Evolutionary conservation across 1,140 invertebrate genomes (phyloP).

Genomic region (Neodiprion pinetum): DNA sequence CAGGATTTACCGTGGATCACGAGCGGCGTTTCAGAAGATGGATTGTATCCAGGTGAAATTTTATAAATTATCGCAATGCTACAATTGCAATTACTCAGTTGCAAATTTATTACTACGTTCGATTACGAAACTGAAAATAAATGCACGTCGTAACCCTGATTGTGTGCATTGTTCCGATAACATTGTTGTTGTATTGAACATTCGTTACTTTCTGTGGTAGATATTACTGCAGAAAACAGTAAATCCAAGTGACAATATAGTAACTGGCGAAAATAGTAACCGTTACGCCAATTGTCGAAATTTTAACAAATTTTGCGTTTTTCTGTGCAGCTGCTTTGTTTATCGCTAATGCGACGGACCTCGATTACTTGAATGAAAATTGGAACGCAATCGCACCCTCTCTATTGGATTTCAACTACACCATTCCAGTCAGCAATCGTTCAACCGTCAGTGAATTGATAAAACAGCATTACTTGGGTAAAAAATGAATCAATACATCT

Average conservation of each 20-base stretch:
- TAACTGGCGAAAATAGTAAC: too few relatives aligned
- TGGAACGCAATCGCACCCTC: conserved; percentile 62
- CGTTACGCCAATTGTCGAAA: conserved; percentile 4
- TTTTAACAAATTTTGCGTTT: not conserved
- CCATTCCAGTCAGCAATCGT: conserved; percentile 50
- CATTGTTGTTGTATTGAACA: too few relatives aligned
- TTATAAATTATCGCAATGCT: conserved; percentile 32
- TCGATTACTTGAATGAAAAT: conserved; percentile 56
- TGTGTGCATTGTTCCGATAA: too few relatives aligned
- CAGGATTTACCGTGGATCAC: conserved; percentile 63
- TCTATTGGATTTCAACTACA: conserved; percentile 64
- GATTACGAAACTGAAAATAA: too few relatives aligned
- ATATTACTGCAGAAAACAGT: too few relatives aligned
- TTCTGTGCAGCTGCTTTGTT: conserved; percentile 35
- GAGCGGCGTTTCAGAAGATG: conserved; percentile 61
- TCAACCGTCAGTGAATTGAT: conserved; percentile 54
- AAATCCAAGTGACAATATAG: too few relatives aligned
- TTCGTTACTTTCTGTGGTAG: too few relatives aligned
- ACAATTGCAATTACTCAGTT: too few relatives aligned
- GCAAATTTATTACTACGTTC: too few relatives aligned
- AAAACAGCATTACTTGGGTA: conserved; percentile 58
- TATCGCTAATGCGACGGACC: conserved; percentile 42
- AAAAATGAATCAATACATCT: too few relatives aligned
- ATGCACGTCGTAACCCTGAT: too few relatives aligned
- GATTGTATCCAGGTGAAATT: conserved; percentile 60